These are phyloP conservation scores for Columba guinea DNA, from an alignment of 2,797 vertebrate genomes.

Conservation along the genomic window DNA sequence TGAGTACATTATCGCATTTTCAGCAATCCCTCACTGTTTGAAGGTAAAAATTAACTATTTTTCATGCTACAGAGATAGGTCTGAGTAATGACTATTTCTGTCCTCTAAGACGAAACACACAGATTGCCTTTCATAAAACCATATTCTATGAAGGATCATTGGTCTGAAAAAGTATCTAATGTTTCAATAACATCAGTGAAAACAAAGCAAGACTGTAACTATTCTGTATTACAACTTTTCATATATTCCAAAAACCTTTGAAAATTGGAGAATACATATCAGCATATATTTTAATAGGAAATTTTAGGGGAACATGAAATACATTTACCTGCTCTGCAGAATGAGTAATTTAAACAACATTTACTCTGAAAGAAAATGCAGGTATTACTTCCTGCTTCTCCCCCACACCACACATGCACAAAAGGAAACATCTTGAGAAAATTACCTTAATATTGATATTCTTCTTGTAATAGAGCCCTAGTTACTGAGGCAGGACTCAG, in stretches of 20 bases:
- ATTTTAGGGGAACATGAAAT: neutral
- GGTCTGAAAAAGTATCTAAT: neutral
- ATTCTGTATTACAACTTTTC: neutral
- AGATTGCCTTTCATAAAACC: neutral
- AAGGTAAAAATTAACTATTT: neutral
- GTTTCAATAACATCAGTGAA: neutral
- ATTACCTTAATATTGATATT: conserved; percentile 56
- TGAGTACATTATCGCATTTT: neutral
- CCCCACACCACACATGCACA: neutral
- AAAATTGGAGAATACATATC: neutral
- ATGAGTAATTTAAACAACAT: conserved; percentile 30
- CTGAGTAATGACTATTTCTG: neutral
- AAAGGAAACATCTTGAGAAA: conserved; percentile 42
- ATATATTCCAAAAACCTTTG: neutral
- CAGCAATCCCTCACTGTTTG: neutral
- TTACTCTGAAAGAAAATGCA: conserved; percentile 9
- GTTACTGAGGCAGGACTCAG: neutral
- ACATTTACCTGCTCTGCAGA: neutral
- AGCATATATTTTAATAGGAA: neutral
- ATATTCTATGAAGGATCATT: neutral
- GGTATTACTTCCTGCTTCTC: neutral
- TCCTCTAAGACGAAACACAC: neutral
- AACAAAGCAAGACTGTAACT: neutral
- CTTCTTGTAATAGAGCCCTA: neutral
- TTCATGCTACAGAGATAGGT: neutral